Evolutionary conservation across 2,888 invertebrate genomes (phyloP).

Genomic region (Shargacucullia verbasci): DNA sequence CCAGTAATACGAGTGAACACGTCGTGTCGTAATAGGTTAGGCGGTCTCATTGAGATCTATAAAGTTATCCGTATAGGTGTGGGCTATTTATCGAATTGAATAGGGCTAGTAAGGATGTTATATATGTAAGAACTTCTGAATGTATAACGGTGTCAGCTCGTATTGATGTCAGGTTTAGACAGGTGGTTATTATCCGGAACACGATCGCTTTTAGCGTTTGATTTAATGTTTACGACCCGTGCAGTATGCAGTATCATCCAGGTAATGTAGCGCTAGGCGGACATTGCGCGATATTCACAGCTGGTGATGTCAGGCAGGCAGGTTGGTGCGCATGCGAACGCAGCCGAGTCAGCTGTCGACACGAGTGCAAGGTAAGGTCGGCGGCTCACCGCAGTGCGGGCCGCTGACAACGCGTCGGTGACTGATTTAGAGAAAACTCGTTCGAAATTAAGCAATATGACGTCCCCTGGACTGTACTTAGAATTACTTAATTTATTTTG

Average conservation of each 20-base stretch:
- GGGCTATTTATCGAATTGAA: constrained; percentile 86
- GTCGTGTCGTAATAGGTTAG: constrained; percentile 76
- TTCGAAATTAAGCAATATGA: constrained; percentile 83
- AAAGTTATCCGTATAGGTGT: constrained; percentile 83
- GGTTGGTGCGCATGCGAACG: constrained; percentile 67
- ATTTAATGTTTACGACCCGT: constrained; percentile 79
- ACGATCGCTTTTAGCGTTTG: constrained; percentile 81
- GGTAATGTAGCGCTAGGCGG: constrained; percentile 69
- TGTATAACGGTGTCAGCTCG: constrained; percentile 80
- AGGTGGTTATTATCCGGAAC: constrained; percentile 85
- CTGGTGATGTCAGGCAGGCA: constrained; percentile 66
- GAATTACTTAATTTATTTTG: constrained; percentile 88
- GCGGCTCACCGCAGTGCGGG: constrained; percentile 56
- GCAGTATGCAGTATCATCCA: constrained; percentile 69
- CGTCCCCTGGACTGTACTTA: constrained; percentile 88
- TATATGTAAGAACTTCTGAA: constrained; percentile 82
- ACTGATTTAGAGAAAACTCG: constrained; percentile 84
- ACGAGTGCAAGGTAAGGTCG: constrained; percentile 73
- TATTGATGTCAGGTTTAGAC: constrained; percentile 79
- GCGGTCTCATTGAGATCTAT: constrained; percentile 76
- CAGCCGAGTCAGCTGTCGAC: constrained; percentile 74
- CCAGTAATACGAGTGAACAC: constrained; percentile 68
- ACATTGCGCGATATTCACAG: constrained; percentile 61
- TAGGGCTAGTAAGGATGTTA: constrained; percentile 80
- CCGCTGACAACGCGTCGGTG: constrained; percentile 82